phyloP scores from a whole-genome alignment of 2,888 invertebrate genomes.

The Graphium colonna region DNA sequence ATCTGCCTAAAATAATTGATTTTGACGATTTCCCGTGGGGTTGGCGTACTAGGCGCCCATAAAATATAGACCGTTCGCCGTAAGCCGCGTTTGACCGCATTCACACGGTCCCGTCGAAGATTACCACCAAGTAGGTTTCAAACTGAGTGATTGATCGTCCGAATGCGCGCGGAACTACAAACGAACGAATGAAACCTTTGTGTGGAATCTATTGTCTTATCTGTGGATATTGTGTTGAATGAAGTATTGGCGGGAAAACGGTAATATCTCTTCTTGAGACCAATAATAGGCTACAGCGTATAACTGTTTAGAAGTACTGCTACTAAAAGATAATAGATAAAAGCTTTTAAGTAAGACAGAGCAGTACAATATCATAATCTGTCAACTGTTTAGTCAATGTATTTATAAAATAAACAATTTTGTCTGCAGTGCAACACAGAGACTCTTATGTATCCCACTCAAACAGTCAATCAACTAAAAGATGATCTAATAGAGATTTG shows the following conservation, averaged over 20 bases:
- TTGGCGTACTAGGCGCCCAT: slow-evolving; percentile 56
- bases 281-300: too few relatives aligned
- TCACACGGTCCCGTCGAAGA: slow-evolving; percentile 66
- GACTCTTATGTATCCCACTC: slow-evolving; percentile 3
- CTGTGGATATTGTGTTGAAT: slow-evolving; percentile 5
- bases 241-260: slow-evolving; percentile 13
- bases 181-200: slow-evolving; percentile 52
- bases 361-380: too few relatives aligned
- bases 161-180: slow-evolving; percentile 49
- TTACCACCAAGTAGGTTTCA: slow-evolving; percentile 59
- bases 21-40: slow-evolving; percentile 50
- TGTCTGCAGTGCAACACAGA: background rate
- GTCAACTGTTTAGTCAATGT: too few relatives aligned
- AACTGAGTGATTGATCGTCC: slow-evolving; percentile 66
- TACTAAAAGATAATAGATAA: too few relatives aligned
- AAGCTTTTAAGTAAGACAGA: too few relatives aligned
- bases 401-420: slow-evolving; percentile 2
- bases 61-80: slow-evolving; percentile 58
- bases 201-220: slow-evolving; percentile 31
- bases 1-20: slow-evolving; percentile 22
- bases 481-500: slow-evolving; percentile 11
- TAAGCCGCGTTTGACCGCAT: slow-evolving; percentile 59
- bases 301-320: too few relatives aligned
- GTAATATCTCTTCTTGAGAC: background rate
- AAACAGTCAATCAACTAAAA: slow-evolving; percentile 12